Evolutionary conservation across 2,797 vertebrate species (phyloP).

Genomic region (Sebastes itinus): DNA sequence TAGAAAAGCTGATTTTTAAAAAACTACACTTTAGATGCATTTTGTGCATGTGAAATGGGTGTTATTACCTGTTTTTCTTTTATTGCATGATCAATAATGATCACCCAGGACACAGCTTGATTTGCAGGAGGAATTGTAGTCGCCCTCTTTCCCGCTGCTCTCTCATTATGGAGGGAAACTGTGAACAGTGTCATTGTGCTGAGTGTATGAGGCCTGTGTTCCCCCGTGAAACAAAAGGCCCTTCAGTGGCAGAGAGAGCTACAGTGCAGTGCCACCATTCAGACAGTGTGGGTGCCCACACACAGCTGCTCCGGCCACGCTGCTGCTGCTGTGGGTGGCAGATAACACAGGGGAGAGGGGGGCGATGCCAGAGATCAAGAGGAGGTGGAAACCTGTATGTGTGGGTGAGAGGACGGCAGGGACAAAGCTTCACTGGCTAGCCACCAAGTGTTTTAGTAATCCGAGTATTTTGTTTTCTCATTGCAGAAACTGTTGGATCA

Average conservation of each 20-base stretch:
- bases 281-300: slow-evolving; percentile 44
- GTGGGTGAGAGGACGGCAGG: slow-evolving; percentile 12
- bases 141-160: background rate
- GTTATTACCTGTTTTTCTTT: background rate
- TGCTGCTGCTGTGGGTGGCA: slow-evolving; percentile 39
- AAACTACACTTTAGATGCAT: background rate
- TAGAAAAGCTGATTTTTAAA: background rate
- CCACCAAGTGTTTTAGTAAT: background rate
- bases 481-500: slow-evolving; percentile 90
- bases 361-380: slow-evolving; percentile 31
- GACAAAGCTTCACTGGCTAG: background rate
- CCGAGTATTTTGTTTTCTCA: slow-evolving; percentile 18
- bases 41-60: background rate
- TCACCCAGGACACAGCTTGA: slow-evolving; percentile 1
- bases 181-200: slow-evolving; percentile 76
- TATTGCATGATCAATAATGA: background rate
- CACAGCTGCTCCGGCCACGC: slow-evolving; percentile 52
- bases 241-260: slow-evolving; percentile 61
- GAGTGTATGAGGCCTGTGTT: slow-evolving; percentile 69
- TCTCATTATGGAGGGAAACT: slow-evolving; percentile 33
- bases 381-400: slow-evolving; percentile 19
- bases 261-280: slow-evolving; percentile 63
- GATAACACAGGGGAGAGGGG: slow-evolving; percentile 40
- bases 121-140: background rate
- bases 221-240: slow-evolving; percentile 66